phyloP scores from a whole-genome alignment of 2,888 invertebrate genomes.

The Pristionchus entomophagus region DNA sequence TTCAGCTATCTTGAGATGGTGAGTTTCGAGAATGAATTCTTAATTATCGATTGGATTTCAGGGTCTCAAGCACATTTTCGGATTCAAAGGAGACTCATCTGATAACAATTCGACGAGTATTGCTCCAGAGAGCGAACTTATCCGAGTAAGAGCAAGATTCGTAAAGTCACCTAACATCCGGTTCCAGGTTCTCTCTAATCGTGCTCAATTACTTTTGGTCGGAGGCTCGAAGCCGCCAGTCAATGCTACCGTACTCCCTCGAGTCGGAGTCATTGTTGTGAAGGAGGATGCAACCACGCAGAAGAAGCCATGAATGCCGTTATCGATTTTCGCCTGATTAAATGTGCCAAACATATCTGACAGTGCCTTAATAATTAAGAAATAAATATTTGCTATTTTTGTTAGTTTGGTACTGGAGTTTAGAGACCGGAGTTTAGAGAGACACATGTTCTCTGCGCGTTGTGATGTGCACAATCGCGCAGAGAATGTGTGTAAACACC shows the following conservation, averaged over 20 bases:
- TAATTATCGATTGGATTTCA: neutral
- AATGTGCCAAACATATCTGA: neutral
- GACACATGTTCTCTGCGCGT: too few relatives aligned
- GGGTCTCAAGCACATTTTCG: conserved; percentile 4
- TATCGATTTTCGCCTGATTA: neutral
- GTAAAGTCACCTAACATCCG: neutral
- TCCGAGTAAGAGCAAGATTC: neutral
- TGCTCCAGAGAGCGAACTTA: neutral
- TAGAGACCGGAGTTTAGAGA: too few relatives aligned
- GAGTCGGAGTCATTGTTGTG: neutral
- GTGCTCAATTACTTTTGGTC: neutral
- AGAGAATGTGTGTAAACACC: neutral
- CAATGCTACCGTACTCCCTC: conserved; percentile 2
- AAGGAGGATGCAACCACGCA: conserved; percentile 8
- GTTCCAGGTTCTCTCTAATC: neutral
- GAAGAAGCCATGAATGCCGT: neutral
- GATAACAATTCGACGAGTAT: conserved; percentile 8
- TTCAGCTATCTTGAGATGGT: conserved; percentile 29
- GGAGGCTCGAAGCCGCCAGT: neutral
- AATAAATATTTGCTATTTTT: too few relatives aligned
- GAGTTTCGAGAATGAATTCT: neutral
- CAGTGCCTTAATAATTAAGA: neutral
- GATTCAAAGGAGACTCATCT: neutral
- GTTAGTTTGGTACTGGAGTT: too few relatives aligned
- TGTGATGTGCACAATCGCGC: neutral